These are phyloP conservation scores for Calycopis cecrops DNA, from an alignment of 1,140 invertebrate species.

Conservation along the genomic window DNA sequence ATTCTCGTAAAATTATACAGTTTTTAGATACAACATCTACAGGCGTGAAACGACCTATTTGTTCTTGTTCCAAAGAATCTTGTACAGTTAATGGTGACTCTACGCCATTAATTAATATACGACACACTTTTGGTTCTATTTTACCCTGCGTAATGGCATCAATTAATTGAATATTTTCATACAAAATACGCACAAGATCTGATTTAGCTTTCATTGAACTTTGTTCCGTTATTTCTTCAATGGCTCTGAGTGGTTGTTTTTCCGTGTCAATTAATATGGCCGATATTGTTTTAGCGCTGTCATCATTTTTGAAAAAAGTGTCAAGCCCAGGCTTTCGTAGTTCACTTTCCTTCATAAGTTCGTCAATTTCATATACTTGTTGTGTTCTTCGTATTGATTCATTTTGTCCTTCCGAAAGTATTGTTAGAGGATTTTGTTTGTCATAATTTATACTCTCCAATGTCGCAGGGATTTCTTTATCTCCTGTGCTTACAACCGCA, in stretches of 20 bases:
- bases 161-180: slow-evolving; percentile 74
- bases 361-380: no score
- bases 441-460: no score
- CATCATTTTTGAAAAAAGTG: not conserved
- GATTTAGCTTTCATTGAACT: slow-evolving; percentile 52
- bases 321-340: not conserved
- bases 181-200: slow-evolving; percentile 40
- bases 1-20: slow-evolving; percentile 55
- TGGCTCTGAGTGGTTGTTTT: slow-evolving; percentile 61
- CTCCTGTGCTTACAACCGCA: slow-evolving; percentile 26
- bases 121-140: slow-evolving; percentile 84
- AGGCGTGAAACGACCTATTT: slow-evolving; percentile 81
- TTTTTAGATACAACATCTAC: slow-evolving; percentile 76
- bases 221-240: slow-evolving; percentile 67
- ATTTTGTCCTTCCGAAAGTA: no score
- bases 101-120: slow-evolving; percentile 76
- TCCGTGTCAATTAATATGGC: slow-evolving; percentile 59
- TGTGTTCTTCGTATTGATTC: no score
- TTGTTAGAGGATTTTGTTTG: no score
- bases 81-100: slow-evolving; percentile 77
- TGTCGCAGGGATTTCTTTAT: no score
- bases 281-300: slow-evolving; percentile 47
- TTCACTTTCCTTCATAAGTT: slow-evolving; percentile 44
- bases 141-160: slow-evolving; percentile 85
- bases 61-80: slow-evolving; percentile 78